Base-by-base conservation (phyloP, 2,797 vertebrate species). In the Catamblyrhynchus diadema region DNA sequence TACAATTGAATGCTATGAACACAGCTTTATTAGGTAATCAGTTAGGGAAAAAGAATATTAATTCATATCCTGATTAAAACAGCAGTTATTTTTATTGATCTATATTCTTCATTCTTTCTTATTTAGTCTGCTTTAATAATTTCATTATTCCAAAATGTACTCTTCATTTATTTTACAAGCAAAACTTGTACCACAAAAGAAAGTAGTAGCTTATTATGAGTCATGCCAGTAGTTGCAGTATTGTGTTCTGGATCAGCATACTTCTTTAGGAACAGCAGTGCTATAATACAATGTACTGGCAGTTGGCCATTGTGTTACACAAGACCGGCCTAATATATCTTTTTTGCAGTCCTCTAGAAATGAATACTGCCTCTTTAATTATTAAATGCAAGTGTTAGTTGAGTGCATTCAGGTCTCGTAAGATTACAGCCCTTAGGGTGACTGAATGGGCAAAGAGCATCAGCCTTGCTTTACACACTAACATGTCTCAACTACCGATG, bases 291-390 rank as follows among this genome's bases (percentile, higher is more conserved):
- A 67, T 21, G 32, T 17, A 35, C 32, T 82, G 67, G 70, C 84
- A 88, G 75, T 35, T 62, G 72, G 80, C 81, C 89, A 66, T n/a
- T 64, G 60, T 30, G 62, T 83, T 83, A 82, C 71, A 70, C 69
- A 94, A 94, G 93, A 72, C 44, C 44, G 57, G 88, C 51, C 73
- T 51, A 59, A 86, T 86, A 94, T 10, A 81, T 69, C 82, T 82
- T 90, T 83, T 91, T 77, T 93, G 86, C 56, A 94, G 96, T 95
- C 97, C 97, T 95, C 81, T 88, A 97, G 97, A 98, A 98, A 97
- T 53, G 61, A 95, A 98, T 97, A 98, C 98, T 97, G 97, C 96
- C 98, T 98, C 98, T 97, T 97, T 94, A 92, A 96, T 79, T 94
- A 93, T 91, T 92, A 95, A 96, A 81, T 69, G 71, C 90, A 88